These are phyloP conservation scores for Irena cyanogastra DNA, from an alignment of 2,113 vertebrate species.

Conservation along the genomic window DNA sequence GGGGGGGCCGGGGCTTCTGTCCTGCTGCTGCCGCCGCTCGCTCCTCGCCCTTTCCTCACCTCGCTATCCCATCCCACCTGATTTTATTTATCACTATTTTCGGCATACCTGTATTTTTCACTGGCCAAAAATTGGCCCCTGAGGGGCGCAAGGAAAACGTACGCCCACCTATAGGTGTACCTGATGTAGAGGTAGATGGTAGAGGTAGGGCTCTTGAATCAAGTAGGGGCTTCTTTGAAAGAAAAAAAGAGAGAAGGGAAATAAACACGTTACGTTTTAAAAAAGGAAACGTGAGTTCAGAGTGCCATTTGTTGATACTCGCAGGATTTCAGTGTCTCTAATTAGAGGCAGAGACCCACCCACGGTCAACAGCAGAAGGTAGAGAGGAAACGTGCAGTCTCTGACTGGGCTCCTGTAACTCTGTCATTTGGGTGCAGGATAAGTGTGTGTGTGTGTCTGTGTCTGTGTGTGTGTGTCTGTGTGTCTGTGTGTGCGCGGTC, in stretches of 20 bases:
- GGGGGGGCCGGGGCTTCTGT: background rate
- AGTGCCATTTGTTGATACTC: background rate
- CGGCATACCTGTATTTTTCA: background rate
- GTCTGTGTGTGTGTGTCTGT: background rate
- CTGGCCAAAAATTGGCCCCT: background rate
- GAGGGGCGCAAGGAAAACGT: background rate
- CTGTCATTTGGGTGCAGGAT: background rate
- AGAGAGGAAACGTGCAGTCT: background rate
- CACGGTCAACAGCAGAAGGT: background rate
- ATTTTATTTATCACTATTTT: accelerated
- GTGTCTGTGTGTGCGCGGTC: background rate
- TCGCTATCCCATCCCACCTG: background rate
- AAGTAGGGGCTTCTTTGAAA: background rate
- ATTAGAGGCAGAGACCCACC: background rate
- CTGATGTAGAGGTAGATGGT: background rate
- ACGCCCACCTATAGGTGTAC: accelerated
- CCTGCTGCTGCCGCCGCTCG: background rate
- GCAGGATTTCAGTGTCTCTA: background rate
- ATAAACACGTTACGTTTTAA: background rate
- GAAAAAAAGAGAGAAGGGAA: background rate
- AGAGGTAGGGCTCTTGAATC: background rate
- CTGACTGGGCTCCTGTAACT: background rate
- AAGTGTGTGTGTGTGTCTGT: too few relatives aligned
- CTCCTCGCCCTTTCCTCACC: background rate
- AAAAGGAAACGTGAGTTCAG: background rate